Evolutionary conservation across 2,113 vertebrate genomes (phyloP).

Genomic region (Perca flavescens): DNA sequence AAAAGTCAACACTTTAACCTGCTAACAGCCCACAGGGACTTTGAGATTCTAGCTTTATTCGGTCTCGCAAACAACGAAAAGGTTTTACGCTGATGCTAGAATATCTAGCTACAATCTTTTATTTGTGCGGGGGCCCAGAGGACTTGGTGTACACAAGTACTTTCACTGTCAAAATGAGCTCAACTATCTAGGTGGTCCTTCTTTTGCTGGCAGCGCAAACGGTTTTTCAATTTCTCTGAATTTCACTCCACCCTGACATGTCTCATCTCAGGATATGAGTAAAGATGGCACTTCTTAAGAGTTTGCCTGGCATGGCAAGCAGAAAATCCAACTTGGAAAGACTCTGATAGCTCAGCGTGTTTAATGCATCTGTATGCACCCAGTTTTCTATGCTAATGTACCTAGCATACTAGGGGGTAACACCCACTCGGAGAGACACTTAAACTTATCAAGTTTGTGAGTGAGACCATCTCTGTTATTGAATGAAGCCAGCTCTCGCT

Average conservation of each 20-base stretch:
- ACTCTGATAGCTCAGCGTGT: background rate
- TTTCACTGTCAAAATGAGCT: constrained; percentile 16
- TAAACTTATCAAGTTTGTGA: background rate
- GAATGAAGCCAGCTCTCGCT: background rate
- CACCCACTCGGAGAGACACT: background rate
- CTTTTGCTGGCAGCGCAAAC: background rate
- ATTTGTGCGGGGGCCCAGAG: background rate
- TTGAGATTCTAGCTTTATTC: background rate
- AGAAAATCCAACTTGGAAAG: background rate
- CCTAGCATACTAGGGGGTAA: background rate
- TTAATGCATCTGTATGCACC: constrained; percentile 1
- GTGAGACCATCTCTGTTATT: background rate
- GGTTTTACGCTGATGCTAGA: background rate
- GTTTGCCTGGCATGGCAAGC: background rate
- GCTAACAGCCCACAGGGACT: constrained; percentile 8
- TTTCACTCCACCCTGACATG: constrained; percentile 28
- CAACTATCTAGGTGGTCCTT: background rate
- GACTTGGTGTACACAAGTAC: background rate
- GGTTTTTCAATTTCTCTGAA: constrained; percentile 26
- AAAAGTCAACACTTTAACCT: constrained; percentile 15
- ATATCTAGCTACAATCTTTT: constrained; percentile 4
- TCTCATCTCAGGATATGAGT: constrained; percentile 46
- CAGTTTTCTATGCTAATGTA: constrained; percentile 6
- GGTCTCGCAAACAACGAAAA: background rate
- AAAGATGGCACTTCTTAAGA: background rate